Evolutionary conservation across 2,797 vertebrate species (phyloP).

Genomic region (Diceros bicornis): DNA sequence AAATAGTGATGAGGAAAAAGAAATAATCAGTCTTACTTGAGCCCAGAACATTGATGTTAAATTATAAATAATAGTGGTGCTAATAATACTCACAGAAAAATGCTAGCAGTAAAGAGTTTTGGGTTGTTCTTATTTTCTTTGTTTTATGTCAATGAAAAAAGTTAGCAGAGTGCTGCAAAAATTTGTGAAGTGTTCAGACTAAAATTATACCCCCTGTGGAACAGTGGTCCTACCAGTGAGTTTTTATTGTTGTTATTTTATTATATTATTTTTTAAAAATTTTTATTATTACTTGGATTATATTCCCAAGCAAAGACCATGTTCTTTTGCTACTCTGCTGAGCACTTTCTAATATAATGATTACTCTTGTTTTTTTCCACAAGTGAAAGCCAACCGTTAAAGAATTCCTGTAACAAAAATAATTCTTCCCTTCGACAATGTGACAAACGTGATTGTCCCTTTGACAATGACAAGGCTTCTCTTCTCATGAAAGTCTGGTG

Average conservation of each 20-base stretch:
- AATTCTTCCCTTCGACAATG: not conserved
- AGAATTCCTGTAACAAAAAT: not conserved
- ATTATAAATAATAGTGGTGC: not conserved
- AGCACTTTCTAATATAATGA: not conserved
- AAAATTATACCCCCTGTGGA: not conserved
- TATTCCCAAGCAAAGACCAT: not conserved
- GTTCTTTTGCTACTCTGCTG: not conserved
- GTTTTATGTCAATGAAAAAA: not conserved
- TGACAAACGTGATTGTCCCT: not conserved
- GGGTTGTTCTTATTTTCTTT: not conserved
- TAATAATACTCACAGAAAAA: not conserved
- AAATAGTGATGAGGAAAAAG: not conserved
- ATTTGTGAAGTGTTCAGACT: not conserved
- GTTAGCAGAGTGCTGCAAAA: not conserved
- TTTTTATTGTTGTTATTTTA: not conserved
- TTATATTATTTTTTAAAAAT: not conserved
- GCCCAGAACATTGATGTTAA: not conserved
- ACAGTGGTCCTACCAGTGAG: not conserved
- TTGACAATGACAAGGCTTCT: not conserved
- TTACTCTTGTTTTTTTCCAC: not conserved
- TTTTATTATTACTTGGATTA: not conserved
- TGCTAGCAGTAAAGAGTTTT: not conserved
- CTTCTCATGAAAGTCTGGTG: not conserved
- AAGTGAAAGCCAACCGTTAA: not conserved
- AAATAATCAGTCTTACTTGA: not conserved